A percentile compares a stretch with the other conserved stretches of the same genome.
phyloP scores from a whole-genome alignment of 2,797 vertebrate genomes.

The Hydrolagus colliei region DNA sequence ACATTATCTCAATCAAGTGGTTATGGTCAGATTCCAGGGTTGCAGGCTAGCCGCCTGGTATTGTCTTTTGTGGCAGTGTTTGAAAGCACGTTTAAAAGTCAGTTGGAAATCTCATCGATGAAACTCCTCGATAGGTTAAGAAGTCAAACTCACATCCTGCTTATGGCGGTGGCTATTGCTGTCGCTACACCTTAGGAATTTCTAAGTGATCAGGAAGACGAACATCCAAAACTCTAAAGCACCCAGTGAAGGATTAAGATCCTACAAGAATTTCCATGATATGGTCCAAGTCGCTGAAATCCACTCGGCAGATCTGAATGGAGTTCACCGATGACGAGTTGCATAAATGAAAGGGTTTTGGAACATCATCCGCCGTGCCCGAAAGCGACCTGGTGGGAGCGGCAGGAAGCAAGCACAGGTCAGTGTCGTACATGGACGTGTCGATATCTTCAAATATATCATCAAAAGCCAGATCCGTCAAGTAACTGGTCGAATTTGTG shows the following conservation, averaged over 20 bases:
- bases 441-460: slow-evolving; percentile 83
- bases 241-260: slow-evolving; percentile 55
- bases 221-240: slow-evolving; percentile 1
- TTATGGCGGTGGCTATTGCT: neutral
- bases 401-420: slow-evolving; percentile 56
- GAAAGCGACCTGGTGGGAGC: slow-evolving; percentile 48
- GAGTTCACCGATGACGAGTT: slow-evolving; percentile 52
- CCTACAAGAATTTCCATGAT: slow-evolving; percentile 80
- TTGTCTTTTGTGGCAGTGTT: neutral
- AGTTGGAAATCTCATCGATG: neutral
- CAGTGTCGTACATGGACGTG: slow-evolving; percentile 78
- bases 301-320: slow-evolving; percentile 65
- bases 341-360: slow-evolving; percentile 57
- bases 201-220: slow-evolving; percentile 15
- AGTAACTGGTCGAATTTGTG: slow-evolving; percentile 68
- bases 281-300: slow-evolving; percentile 77
- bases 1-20: slow-evolving; percentile 6
- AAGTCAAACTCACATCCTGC: neutral
- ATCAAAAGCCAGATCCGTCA: slow-evolving; percentile 72
- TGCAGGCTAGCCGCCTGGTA: neutral
- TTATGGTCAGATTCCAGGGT: slow-evolving; percentile 12
- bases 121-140: neutral
- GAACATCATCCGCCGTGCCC: slow-evolving; percentile 57
- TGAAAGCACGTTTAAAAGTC: neutral
- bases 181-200: neutral